These are phyloP conservation scores for Tachycineta bicolor DNA, from an alignment of 2,113 vertebrate genomes.

Conservation along the genomic window DNA sequence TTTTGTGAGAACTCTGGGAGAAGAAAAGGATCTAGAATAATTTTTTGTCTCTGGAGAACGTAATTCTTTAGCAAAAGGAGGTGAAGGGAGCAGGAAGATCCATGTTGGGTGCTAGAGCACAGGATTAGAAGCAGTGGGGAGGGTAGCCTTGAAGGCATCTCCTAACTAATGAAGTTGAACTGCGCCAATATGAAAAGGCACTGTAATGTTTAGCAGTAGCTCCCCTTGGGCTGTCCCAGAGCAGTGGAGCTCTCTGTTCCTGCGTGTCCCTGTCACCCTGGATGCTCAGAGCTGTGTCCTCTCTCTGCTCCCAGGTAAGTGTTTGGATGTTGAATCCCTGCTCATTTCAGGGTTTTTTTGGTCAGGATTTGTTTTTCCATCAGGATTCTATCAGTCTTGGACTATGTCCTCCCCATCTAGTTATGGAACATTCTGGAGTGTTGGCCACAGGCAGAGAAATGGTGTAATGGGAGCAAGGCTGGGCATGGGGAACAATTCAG, in stretches of 20 bases:
- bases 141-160: neutral
- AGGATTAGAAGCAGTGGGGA: neutral
- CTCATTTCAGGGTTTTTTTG: neutral
- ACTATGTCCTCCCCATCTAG: neutral
- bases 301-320: neutral
- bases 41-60: neutral
- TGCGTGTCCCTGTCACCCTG: rapidly evolving
- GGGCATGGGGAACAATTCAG: neutral
- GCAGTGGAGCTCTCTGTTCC: neutral
- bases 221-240: neutral
- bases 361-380: neutral
- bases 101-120: rapidly evolving
- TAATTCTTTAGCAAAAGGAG: neutral
- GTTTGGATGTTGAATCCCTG: neutral
- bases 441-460: neutral
- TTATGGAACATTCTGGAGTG: neutral
- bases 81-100: neutral
- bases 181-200: neutral
- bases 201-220: neutral
- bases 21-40: neutral
- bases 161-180: neutral
- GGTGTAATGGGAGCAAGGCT: neutral
- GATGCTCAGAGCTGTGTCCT: neutral
- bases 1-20: neutral
- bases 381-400: neutral